Percentiles rank a stretch among this genome's conserved stretches.
Evolutionary conservation across 2,797 vertebrate species (phyloP).

Genomic region (Melopsittacus undulatus): DNA sequence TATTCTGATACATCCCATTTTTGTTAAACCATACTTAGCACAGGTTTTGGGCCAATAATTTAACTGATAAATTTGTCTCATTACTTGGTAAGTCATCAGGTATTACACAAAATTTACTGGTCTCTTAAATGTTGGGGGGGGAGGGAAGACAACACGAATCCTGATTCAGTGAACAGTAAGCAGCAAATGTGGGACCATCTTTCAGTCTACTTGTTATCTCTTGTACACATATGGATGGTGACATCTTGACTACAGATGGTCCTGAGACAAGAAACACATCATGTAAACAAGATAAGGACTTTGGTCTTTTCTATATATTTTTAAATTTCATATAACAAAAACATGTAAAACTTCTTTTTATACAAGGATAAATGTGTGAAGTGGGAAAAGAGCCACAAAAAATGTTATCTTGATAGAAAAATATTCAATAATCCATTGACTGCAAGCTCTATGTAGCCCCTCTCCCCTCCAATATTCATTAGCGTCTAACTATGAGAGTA

Average conservation of each 20-base stretch:
- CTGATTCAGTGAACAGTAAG: neutral
- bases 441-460: neutral
- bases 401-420: neutral
- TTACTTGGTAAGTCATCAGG: neutral
- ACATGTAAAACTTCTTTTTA: neutral
- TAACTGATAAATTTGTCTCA: neutral
- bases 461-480: neutral
- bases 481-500: neutral
- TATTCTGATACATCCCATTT: neutral
- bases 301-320: neutral
- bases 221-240: neutral
- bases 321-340: neutral
- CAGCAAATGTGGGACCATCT: neutral
- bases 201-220: conserved; percentile 27
- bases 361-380: neutral
- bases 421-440: neutral
- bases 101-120: neutral
- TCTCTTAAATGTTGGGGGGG: neutral
- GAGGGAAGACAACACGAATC: neutral
- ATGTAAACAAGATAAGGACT: neutral
- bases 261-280: neutral
- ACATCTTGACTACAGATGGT: neutral
- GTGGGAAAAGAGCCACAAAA: neutral
- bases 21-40: neutral
- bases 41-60: neutral